Evolutionary conservation across 2,888 invertebrate genomes (phyloP).

Genomic region (Glomeris marginata): DNA sequence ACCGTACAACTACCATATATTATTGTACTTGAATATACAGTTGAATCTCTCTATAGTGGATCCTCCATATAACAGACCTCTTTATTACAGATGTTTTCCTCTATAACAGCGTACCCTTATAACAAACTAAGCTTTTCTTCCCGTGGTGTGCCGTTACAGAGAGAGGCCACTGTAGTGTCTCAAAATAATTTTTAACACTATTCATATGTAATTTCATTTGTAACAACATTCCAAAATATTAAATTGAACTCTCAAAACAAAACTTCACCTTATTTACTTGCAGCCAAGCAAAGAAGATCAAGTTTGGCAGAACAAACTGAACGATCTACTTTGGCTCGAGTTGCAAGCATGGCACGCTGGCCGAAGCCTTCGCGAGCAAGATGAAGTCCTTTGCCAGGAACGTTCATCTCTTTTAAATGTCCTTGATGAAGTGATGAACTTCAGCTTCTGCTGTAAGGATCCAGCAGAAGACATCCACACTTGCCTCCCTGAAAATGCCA

Average conservation of each 20-base stretch:
- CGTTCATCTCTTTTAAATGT: conserved; percentile 53
- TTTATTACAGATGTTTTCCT: too few species aligned
- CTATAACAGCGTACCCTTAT: too few species aligned
- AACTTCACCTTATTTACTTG: conserved; percentile 10
- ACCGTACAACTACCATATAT: too few species aligned
- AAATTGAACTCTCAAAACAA: background rate
- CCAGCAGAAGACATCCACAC: conserved; percentile 14
- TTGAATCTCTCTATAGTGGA: too few species aligned
- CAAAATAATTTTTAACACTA: too few species aligned
- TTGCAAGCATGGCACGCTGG: conserved; percentile 70
- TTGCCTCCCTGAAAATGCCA: background rate
- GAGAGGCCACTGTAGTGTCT: background rate
- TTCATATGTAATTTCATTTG: background rate
- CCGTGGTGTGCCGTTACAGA: background rate
- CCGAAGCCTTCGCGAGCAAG: conserved; percentile 57
- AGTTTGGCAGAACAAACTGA: conserved; percentile 72
- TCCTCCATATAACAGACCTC: too few species aligned
- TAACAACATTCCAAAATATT: background rate
- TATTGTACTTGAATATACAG: too few species aligned
- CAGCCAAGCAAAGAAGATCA: conserved; percentile 60
- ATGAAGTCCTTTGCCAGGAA: conserved; percentile 55
- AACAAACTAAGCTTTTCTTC: too few species aligned
- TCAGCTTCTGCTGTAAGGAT: conserved; percentile 38
- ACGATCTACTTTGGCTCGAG: conserved; percentile 83
- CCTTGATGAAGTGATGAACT: conserved; percentile 58